These are phyloP conservation scores for Brotula barbata DNA, from an alignment of 2,797 vertebrate species.

Conservation along the genomic window DNA sequence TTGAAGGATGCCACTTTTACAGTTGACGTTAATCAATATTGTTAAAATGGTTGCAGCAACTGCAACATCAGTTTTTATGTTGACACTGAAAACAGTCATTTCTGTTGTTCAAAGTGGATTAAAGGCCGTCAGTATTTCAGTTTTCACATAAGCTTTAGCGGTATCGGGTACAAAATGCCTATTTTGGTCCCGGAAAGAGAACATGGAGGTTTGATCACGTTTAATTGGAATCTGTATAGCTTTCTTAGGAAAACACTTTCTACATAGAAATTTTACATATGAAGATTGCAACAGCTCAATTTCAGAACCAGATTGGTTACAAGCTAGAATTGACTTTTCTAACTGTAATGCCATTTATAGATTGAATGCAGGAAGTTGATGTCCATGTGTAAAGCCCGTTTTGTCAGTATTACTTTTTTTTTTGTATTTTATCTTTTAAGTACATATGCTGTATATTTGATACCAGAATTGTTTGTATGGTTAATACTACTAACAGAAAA, in stretches of 20 bases:
- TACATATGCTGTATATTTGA: slow-evolving; percentile 40
- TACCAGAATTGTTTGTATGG: slow-evolving; percentile 21
- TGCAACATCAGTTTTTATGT: slow-evolving; percentile 7
- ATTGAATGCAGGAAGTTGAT: slow-evolving; percentile 39
- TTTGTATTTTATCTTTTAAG: slow-evolving; percentile 35
- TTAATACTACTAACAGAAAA: slow-evolving; percentile 25
- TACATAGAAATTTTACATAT: background rate
- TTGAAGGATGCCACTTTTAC: slow-evolving; percentile 25
- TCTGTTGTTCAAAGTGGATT: slow-evolving; percentile 4
- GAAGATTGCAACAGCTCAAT: background rate
- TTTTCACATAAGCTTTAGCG: slow-evolving; percentile 1
- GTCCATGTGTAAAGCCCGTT: slow-evolving; percentile 22
- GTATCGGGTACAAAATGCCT: slow-evolving; percentile 3
- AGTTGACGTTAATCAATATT: slow-evolving; percentile 10
- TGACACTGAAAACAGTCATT: slow-evolving; percentile 10
- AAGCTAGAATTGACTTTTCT: slow-evolving; percentile 13
- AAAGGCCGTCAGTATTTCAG: slow-evolving; percentile 2
- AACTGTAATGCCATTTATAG: slow-evolving; percentile 29
- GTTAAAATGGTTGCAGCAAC: slow-evolving; percentile 1
- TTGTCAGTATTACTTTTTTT: slow-evolving; percentile 66
- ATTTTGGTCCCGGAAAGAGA: slow-evolving; percentile 6
- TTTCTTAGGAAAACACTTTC: slow-evolving; percentile 1
- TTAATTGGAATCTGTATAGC: slow-evolving; percentile 3
- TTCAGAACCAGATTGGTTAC: background rate
- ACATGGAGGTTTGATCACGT: background rate